Evolutionary conservation across 2,113 vertebrate species (phyloP), one percentile per base, ranked within the genome.

Genomic region (Atlantisia rogersi): DNA sequence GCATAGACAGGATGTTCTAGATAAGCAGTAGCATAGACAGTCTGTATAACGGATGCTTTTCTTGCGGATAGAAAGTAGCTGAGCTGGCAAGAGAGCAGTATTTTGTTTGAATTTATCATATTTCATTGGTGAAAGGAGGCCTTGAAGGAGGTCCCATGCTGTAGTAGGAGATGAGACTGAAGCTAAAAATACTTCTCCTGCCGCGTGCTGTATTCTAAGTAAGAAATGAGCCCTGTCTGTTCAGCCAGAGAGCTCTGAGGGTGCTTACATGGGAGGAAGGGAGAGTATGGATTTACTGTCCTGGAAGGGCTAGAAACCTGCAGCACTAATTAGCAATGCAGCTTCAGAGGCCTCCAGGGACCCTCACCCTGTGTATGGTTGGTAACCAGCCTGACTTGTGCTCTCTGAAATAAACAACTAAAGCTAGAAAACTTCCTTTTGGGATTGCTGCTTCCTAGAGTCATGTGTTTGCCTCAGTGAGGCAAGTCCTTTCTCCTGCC

Each of bases 151-250:
- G 58, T 86, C 81, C 56, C n/a, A 0, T 55, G 20, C 64, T 90
- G 52, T 65, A 69, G 88, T 2, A 70, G 69, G 82, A 86, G 82
- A 82, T 88, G 77, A 9, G 65, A 71, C 42, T 84, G 62, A 58
- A 89, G 86, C 76, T 96, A 95, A 95, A 95, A 95, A 91, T 86
- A 91, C 44, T 84, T 90, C 5, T 39, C 67, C 11, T 12, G 78
- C 48, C 4, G 1, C 68, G 4, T 73, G 74, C 74, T 68, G 40
- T 68, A 58, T 60, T 91, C 79, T 86, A 77, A 93, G 84, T 92
- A 91, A 95, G 67, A 91, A 84, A 86, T 64, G 31, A 88, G 59
- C 29, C 11, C 21, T 32, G 6, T 25, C 53, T 55, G 18, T 92
- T 88, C 46, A 78, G 65, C 53, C 26, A 85, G 73, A 74, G 58